Conservation (phyloP, 2,113 vertebrate species). For the Eurypyga helias region DNA sequence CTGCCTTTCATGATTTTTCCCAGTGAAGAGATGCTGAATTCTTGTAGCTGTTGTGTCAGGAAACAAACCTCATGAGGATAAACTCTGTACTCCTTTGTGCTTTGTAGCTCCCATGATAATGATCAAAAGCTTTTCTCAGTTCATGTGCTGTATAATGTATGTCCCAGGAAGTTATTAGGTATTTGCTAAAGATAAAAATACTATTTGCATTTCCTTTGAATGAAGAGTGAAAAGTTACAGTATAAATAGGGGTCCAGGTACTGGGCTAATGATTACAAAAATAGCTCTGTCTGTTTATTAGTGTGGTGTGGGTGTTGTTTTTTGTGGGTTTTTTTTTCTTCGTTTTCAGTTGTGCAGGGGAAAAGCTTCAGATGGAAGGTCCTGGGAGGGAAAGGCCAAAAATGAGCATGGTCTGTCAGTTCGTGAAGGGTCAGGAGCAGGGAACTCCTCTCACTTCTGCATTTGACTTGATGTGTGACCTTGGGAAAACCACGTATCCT, state of each 20-base stretch:
- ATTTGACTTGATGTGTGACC: background rate
- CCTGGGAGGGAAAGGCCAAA: background rate
- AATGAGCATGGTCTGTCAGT: background rate
- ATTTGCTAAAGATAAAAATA: background rate
- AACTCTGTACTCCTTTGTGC: background rate
- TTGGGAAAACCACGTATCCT: background rate
- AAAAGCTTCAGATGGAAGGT: background rate
- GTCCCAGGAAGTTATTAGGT: slow-evolving; percentile 18
- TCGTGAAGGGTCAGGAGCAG: background rate
- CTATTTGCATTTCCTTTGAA: background rate
- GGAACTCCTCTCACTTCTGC: background rate
- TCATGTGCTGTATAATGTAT: background rate
- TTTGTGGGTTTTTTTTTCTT: accelerated
- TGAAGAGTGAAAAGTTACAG: background rate
- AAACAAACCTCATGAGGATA: background rate
- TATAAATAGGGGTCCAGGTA: slow-evolving; percentile 12
- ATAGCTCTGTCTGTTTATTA: background rate
- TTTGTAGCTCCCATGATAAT: background rate
- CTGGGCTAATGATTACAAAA: background rate
- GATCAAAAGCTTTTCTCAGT: slow-evolving; percentile 28
- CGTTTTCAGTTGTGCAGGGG: background rate
- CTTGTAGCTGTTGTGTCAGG: slow-evolving; percentile 18
- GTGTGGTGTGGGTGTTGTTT: too few relatives aligned
- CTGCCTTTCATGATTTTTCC: background rate
- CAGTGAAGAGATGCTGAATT: background rate